Conservation (phyloP, 2,797 vertebrate species). For the Falco novaeseelandiae region DNA sequence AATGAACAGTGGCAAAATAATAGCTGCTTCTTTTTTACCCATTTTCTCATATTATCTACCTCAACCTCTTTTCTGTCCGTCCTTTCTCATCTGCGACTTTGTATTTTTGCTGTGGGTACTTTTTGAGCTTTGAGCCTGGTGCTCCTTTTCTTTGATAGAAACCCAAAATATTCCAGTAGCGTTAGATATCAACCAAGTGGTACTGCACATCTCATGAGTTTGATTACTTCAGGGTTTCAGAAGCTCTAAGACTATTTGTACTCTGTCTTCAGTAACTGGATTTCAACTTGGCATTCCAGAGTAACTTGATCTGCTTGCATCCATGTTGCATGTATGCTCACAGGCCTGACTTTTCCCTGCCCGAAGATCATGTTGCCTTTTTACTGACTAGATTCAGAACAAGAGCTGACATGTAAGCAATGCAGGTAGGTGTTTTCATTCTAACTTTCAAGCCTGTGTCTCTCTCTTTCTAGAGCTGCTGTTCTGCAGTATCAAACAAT, state of each 20-base stretch:
- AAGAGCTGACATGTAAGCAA: background rate
- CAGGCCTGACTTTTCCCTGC: background rate
- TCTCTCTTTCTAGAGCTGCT: background rate
- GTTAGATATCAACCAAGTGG: background rate
- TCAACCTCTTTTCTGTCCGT: background rate
- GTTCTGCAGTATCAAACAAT: background rate
- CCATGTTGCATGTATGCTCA: background rate
- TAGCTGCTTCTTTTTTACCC: background rate
- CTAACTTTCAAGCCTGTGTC: background rate
- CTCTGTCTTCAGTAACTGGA: background rate
- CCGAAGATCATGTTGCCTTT: accelerated
- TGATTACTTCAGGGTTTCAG: background rate
- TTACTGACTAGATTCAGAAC: background rate
- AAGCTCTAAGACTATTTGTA: background rate
- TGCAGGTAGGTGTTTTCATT: background rate
- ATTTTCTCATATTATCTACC: background rate
- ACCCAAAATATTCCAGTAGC: background rate
- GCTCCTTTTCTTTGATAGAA: background rate
- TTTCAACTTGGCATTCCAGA: background rate
- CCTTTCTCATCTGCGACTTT: background rate
- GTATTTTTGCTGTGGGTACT: background rate
- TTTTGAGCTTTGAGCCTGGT: background rate
- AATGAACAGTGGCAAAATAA: background rate
- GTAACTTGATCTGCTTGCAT: background rate
- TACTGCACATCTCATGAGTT: background rate